Evolutionary conservation across 2,888 invertebrate species (phyloP), one percentile per base, ranked within the genome.

Genomic region (Apodemia mormo): DNA sequence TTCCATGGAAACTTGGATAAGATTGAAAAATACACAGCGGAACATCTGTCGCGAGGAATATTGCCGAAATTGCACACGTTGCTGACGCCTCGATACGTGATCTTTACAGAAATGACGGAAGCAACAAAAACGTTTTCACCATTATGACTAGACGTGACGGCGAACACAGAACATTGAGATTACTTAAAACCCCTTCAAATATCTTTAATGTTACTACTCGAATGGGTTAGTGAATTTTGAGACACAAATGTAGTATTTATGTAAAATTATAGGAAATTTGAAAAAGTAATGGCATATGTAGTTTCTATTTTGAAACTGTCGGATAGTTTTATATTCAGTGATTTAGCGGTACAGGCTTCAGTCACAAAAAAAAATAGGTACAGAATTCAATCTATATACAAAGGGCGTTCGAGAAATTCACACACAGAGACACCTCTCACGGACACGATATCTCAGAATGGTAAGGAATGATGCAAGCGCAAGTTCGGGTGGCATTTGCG

Each of bases 1-100:
- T 37, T 45, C 14, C 68, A 30, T 12, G 6, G 14, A 49, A 43
- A 40, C 30, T 33, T 14, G 54, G 67, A 37, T 12, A 65, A 69
- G 65, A 65, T 69, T 69, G 84, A 86, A 88, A 88, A 89, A 87
- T 84, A 81, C 80, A 77, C 75, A 45, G 7, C 76, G 80, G 74
- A 85, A 82, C 90, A 89, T 86, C 83, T 87, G 87, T 84, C 83
- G 82, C 79, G 52, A 49, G 56, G 69, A 71, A 73, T 72, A 88
- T 83, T 82, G 83, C 81, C 83, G 84, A 87, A 75, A 89, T 90
- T 87, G 85, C 86, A 78, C 76, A 78, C 77, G 78, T 75, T 72
- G 81, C 86, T 85, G 84, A 84, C 82, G 80, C 71, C 72, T 78
- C 78, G 78, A 75, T 84, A 89, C 90, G 89, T 89, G 89, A 87